These are phyloP conservation scores for Diaprepes abbreviatus DNA, from an alignment of 2,888 invertebrate species.

Conservation along the genomic window DNA sequence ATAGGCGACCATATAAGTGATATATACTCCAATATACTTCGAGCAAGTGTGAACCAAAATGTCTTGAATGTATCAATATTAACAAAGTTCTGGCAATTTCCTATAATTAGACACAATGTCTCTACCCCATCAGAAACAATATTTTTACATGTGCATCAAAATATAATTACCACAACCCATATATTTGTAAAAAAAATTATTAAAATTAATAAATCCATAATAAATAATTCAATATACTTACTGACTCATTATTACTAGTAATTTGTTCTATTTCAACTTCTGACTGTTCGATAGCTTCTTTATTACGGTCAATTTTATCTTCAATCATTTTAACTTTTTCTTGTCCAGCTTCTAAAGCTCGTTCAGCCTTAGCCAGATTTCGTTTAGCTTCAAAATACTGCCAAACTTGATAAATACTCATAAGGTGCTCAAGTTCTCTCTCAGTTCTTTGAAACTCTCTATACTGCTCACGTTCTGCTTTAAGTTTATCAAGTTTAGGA, in stretches of 20 bases:
- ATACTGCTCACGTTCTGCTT: conserved; percentile 87
- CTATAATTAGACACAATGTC: too few relatives aligned
- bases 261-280: conserved; percentile 75
- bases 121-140: too few relatives aligned
- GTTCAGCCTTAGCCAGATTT: conserved; percentile 54
- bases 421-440: conserved; percentile 86
- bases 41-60: too few relatives aligned
- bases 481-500: conserved; percentile 89
- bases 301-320: conserved; percentile 70
- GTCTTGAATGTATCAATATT: too few relatives aligned
- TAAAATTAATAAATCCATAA: too few relatives aligned
- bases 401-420: conserved; percentile 81
- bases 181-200: too few relatives aligned
- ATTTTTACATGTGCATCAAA: too few relatives aligned
- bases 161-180: too few relatives aligned
- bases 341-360: conserved; percentile 58
- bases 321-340: conserved; percentile 60
- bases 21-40: too few relatives aligned
- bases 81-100: too few relatives aligned
- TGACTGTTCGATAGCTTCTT: conserved; percentile 70
- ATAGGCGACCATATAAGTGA: too few relatives aligned
- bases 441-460: conserved; percentile 89
- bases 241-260: conserved; percentile 76
- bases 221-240: too few relatives aligned
- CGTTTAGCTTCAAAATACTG: conserved; percentile 71